Evolutionary conservation across 2,888 invertebrate species (phyloP), one percentile per base, ranked within the genome.

Genomic region (Pristionchus mayeri): DNA sequence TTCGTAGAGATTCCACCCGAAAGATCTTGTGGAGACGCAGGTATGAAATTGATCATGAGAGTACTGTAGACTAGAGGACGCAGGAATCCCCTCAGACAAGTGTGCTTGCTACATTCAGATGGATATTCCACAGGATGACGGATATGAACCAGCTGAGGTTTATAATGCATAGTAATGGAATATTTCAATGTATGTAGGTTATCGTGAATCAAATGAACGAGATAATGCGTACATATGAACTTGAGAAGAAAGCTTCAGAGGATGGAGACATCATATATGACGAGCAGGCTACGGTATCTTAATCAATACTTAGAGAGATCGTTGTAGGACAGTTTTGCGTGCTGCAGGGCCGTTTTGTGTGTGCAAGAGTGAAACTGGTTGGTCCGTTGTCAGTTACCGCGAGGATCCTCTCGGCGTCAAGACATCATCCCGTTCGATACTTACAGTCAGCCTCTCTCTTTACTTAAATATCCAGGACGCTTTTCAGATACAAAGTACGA

Each of bases 71-170:
- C 34, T 30, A 50, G 3, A 27, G 2, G n/a, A 30, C 30, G 21
- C n/a, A 80, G 57, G 80, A 27, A 80, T 57, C 1, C 80, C 80
- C 18, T 54, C 57, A 1, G 80, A 54, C 21, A 57, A 57, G 30
- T 80, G 80, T 37, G 52, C 80, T 3, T 80, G 80, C 57, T 80
- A 80, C 57, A 54, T 80, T 21, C 40, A 80, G 40, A 54, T 80
- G 80, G 52, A 80, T 57, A 37, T 80, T 80, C 80, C 80, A 1
- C 16, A 3, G 3, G 80, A 80, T 24, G 80, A 80, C 11, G 80
- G 40, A 3, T 54, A 57, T 24, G 80, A 57, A 9, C 54, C 80
- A 24, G 54, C 80, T 24, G 80, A 80, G 57, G 80, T 80, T 50
- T 50, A 3, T 4, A 3, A 1, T 34, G 27, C 24, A 37, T 13